Conservation (phyloP, 2,113 vertebrate genomes). For the Mustela nigripes region DNA sequence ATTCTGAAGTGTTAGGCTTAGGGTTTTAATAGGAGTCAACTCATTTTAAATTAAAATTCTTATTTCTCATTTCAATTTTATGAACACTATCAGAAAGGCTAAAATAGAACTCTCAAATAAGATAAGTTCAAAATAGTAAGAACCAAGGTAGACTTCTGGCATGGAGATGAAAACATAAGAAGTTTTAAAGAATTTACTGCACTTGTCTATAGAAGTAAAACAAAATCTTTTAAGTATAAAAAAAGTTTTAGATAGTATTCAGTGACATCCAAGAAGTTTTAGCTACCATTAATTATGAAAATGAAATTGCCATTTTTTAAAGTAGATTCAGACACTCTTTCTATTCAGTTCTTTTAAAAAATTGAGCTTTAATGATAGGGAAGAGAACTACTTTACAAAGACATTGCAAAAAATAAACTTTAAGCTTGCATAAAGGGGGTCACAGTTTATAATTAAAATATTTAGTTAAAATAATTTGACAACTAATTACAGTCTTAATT, state of each 20-base stretch:
- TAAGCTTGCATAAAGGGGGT: background rate
- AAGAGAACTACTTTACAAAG: background rate
- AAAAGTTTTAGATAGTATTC: background rate
- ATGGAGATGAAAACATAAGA: background rate
- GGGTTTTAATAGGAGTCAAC: background rate
- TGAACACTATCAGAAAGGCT: background rate
- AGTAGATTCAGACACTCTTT: background rate
- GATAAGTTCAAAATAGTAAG: conserved; percentile 25
- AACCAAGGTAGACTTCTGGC: background rate
- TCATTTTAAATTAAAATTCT: conserved; percentile 49
- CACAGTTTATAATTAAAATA: background rate
- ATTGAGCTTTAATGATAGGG: background rate
- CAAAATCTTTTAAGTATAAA: conserved; percentile 11
- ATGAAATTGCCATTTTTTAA: background rate
- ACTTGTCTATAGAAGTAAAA: background rate
- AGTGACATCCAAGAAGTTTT: conserved; percentile 3
- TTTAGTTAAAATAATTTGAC: conserved; percentile 21
- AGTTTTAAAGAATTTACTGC: conserved; percentile 5
- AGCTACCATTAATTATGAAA: conserved; percentile 2
- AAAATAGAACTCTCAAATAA: background rate
- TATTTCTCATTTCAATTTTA: background rate
- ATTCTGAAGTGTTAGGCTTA: background rate
- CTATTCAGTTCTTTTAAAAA: background rate
- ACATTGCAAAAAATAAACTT: conserved; percentile 25
- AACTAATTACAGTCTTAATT: conserved; percentile 3